A percentile compares a stretch with the other conserved stretches of the same genome.
These are phyloP conservation scores for Doryteuthis pealeii DNA, from an alignment of 1,140 invertebrate species.

Conservation along the genomic window DNA sequence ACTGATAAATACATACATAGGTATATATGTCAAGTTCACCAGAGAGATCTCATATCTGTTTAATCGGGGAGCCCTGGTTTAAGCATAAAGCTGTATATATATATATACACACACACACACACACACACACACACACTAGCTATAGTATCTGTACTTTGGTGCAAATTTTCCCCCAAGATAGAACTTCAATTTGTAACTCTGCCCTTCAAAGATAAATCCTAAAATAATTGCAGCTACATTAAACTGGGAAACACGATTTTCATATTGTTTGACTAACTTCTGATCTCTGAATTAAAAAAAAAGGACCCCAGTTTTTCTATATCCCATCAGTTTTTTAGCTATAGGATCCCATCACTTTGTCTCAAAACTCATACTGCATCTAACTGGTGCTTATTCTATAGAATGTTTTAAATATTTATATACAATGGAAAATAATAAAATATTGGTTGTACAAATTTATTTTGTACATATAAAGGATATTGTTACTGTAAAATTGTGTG, in stretches of 20 bases:
- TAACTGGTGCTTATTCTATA: background rate
- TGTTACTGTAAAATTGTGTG: background rate
- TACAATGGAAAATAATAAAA: background rate
- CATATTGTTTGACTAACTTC: background rate
- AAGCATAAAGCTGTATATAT: too few relatives aligned
- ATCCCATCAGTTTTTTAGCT: background rate
- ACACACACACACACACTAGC: background rate
- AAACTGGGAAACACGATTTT: background rate
- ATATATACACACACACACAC: background rate
- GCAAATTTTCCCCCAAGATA: too few relatives aligned
- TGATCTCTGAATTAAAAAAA: too few relatives aligned
- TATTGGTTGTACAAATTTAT: background rate
- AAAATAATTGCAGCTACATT: background rate
- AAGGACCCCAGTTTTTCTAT: background rate
- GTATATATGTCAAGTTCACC: too few relatives aligned
- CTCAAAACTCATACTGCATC: background rate
- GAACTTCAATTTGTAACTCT: background rate
- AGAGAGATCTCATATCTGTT: too few relatives aligned
- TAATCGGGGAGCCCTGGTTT: background rate
- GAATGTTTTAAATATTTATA: background rate
- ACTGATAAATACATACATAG: too few relatives aligned
- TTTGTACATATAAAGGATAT: background rate
- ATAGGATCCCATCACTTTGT: background rate
- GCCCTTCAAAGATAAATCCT: background rate
- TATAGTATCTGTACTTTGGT: background rate